Percentiles rank a stretch among this genome's conserved stretches.
Conservation (phyloP, 2,113 vertebrate species). For the Octodon degus region DNA sequence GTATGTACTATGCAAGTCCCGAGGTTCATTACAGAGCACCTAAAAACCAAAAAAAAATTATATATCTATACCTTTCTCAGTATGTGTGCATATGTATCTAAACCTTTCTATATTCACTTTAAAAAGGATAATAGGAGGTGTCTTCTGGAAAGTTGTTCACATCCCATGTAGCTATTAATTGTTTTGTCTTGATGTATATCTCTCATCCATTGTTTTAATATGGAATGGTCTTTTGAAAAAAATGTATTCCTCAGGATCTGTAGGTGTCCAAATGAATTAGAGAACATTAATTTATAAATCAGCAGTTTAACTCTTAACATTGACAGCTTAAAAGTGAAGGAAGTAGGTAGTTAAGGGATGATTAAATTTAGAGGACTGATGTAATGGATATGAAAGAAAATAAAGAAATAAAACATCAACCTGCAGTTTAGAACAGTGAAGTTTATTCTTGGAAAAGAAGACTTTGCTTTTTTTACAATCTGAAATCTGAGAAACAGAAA, state of each 20-base stretch:
- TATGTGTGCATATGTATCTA: neutral
- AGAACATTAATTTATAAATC: constrained; percentile 29
- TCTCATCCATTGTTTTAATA: neutral
- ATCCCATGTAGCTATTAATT: neutral
- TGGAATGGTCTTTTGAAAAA: neutral
- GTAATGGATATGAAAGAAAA: neutral
- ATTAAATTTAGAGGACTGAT: neutral
- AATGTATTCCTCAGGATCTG: neutral
- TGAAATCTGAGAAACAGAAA: constrained; percentile 31
- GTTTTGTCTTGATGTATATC: constrained; percentile 20
- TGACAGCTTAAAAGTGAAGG: neutral
- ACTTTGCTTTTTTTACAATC: neutral
- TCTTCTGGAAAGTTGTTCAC: constrained; percentile 18
- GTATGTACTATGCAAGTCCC: neutral
- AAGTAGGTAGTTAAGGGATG: neutral
- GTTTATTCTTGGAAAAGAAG: neutral
- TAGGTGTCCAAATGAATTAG: neutral
- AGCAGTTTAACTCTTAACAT: neutral
- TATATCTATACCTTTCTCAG: neutral
- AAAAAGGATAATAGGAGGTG: neutral
- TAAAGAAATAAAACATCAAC: neutral
- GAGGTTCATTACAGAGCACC: neutral
- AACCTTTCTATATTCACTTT: neutral
- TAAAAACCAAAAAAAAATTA: neutral
- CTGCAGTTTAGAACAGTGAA: neutral